These are phyloP conservation scores for Cherax quadricarinatus DNA, from an alignment of 1,140 invertebrate species.

Conservation along the genomic window DNA sequence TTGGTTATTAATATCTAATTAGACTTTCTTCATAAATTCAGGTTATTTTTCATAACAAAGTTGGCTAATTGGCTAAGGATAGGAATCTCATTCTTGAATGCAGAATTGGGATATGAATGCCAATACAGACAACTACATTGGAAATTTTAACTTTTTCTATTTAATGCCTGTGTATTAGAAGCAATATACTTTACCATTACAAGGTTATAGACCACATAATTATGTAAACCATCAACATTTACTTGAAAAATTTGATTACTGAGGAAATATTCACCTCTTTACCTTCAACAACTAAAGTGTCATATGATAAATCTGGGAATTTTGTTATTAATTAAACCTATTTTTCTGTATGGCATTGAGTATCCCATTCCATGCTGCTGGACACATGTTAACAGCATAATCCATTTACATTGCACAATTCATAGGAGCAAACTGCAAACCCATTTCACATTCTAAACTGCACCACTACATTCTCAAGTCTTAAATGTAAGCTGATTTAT, in stretches of 20 bases:
- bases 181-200: too few species aligned
- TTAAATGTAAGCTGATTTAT: slow-evolving; percentile 48
- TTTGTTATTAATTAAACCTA: not conserved
- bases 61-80: slow-evolving; percentile 20
- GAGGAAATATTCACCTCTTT: not conserved
- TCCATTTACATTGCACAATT: slow-evolving; percentile 62
- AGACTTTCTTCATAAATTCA: not conserved
- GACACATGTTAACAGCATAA: slow-evolving; percentile 20
- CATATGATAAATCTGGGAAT: not conserved
- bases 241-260: not conserved
- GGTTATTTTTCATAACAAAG: not conserved
- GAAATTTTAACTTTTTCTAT: not conserved
- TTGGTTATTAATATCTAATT: slow-evolving; percentile 26
- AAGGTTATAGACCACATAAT: too few species aligned
- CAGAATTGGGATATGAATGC: slow-evolving; percentile 2
- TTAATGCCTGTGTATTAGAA: too few species aligned
- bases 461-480: slow-evolving; percentile 15
- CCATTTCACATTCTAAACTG: slow-evolving; percentile 45
- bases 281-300: not conserved
- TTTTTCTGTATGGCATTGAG: slow-evolving; percentile 40
- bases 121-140: not conserved
- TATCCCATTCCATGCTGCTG: slow-evolving; percentile 43
- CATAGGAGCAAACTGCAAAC: slow-evolving; percentile 46
- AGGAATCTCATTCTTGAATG: slow-evolving; percentile 6
- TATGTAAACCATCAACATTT: not conserved